These are phyloP conservation scores for Darevskia mixta DNA, from an alignment of 2,797 vertebrate genomes.

Conservation along the genomic window DNA sequence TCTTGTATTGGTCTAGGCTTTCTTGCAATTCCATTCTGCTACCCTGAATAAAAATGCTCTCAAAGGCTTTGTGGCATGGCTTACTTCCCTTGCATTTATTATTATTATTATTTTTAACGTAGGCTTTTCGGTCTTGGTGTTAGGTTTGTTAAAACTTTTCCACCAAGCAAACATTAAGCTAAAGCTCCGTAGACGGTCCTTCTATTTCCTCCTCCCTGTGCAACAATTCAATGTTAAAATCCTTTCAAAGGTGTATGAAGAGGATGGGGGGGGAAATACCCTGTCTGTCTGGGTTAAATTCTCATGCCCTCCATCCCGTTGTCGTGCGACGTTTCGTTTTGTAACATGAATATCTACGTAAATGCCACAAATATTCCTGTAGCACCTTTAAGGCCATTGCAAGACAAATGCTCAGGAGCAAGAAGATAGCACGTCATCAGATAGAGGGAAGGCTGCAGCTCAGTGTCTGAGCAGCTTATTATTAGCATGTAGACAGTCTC, in stretches of 20 bases:
- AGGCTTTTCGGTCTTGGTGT: background rate
- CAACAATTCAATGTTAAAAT: background rate
- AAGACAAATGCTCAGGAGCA: background rate
- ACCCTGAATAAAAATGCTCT: constrained; percentile 82
- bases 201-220: background rate
- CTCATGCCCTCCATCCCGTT: background rate
- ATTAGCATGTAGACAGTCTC: too few relatives aligned
- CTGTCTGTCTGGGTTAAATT: background rate
- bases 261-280: background rate
- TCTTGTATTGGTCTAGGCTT: constrained; percentile 73
- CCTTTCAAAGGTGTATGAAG: background rate
- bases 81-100: constrained; percentile 64
- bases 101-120: background rate
- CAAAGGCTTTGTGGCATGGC: constrained; percentile 69
- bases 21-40: constrained; percentile 78
- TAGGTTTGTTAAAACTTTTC: background rate
- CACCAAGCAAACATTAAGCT: background rate
- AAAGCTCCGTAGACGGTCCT: background rate
- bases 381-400: background rate
- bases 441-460: too few relatives aligned
- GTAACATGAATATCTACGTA: background rate
- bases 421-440: background rate
- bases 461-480: too few relatives aligned
- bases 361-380: background rate
- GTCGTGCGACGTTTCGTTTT: background rate